Evolutionary conservation across 2,113 vertebrate species (phyloP).

Genomic region (Delphinapterus leucas): DNA sequence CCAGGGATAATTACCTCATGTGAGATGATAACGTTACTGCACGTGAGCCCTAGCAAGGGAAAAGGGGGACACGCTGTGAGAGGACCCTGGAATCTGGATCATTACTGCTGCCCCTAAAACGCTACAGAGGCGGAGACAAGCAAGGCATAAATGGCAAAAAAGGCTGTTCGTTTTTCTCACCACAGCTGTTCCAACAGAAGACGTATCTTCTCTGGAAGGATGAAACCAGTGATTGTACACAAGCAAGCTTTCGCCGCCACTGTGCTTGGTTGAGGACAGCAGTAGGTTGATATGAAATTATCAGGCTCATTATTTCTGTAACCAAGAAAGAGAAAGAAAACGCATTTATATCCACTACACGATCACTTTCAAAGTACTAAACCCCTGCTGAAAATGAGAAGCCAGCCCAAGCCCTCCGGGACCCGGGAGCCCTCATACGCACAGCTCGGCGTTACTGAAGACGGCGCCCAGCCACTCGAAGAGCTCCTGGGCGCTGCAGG

Average conservation of each 20-base stretch:
- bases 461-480: conserved; percentile 94
- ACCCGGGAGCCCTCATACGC: conserved; percentile 64
- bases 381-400: neutral
- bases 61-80: accelerated
- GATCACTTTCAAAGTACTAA: neutral
- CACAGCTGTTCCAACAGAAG: conserved; percentile 87
- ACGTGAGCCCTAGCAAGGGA: neutral
- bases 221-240: conserved; percentile 89
- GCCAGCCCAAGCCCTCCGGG: neutral
- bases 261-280: conserved; percentile 86
- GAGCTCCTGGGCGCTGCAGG: conserved; percentile 85
- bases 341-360: neutral
- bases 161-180: conserved; percentile 78
- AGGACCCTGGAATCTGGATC: neutral
- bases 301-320: conserved; percentile 86
- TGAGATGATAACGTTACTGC: neutral
- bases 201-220: conserved; percentile 87
- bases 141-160: neutral
- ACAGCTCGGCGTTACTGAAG: conserved; percentile 84
- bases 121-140: accelerated
- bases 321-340: neutral
- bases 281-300: conserved; percentile 89
- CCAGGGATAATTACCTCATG: neutral
- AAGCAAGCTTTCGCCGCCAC: conserved; percentile 79
- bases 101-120: neutral